Percentiles rank a stretch among this genome's conserved stretches.
These are phyloP conservation scores for Liparis tanakae DNA, from an alignment of 2,797 vertebrate species.

Conservation along the genomic window DNA sequence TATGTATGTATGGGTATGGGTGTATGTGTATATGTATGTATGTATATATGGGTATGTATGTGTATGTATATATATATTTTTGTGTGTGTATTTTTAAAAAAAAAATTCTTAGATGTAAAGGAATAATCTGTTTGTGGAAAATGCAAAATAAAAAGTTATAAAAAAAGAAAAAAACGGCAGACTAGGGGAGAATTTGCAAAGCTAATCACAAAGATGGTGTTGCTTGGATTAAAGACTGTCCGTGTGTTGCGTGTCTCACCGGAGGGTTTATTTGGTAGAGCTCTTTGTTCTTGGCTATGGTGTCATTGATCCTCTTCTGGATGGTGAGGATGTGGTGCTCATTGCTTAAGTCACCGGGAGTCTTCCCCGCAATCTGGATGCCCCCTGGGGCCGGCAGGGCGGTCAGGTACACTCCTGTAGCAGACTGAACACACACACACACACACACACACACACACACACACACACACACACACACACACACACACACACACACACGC, in stretches of 20 bases:
- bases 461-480: too few relatives aligned
- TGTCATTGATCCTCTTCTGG: constrained; percentile 98
- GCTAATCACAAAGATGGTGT: background rate
- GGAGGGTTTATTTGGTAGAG: constrained; percentile 94
- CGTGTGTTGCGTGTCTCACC: constrained; percentile 79
- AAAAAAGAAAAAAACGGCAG: too few relatives aligned
- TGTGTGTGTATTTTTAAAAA: too few relatives aligned
- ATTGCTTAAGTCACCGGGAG: constrained; percentile 90
- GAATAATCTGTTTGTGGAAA: too few relatives aligned
- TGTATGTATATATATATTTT: too few relatives aligned
- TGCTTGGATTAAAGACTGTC: constrained; percentile 3
- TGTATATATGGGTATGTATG: too few relatives aligned
- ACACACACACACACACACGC: too few relatives aligned
- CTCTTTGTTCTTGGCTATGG: constrained; percentile 94
- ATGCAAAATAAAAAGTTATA: too few relatives aligned
- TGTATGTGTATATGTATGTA: too few relatives aligned
- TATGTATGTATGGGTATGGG: too few relatives aligned
- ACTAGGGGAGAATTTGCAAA: background rate
- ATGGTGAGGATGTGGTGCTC: constrained; percentile 95
- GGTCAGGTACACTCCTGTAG: constrained; percentile 95
- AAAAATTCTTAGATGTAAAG: too few relatives aligned
- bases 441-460: too few relatives aligned
- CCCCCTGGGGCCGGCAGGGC: constrained; percentile 93
- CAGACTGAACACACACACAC: constrained; percentile 85
- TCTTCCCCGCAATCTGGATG: constrained; percentile 96